phyloP scores from a whole-genome alignment of 2,113 vertebrate species.

The Cnemophilus loriae region DNA sequence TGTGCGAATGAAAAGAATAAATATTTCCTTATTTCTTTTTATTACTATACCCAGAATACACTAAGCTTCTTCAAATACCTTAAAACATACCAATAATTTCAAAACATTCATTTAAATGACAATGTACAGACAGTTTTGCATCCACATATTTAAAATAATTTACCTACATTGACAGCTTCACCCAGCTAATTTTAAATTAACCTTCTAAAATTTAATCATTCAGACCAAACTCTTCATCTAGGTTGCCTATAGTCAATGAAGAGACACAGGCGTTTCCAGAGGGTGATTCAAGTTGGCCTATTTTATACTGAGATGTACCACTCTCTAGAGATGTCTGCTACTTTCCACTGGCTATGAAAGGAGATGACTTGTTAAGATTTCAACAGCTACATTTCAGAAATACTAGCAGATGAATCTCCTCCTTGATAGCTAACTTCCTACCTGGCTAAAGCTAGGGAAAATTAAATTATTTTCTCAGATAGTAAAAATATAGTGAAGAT shows the following conservation, averaged over 20 bases:
- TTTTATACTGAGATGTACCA: background rate
- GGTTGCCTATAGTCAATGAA: background rate
- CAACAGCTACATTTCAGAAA: background rate
- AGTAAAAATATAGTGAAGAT: background rate
- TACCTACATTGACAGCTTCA: background rate
- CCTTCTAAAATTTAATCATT: background rate
- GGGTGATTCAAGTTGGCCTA: background rate
- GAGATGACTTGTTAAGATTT: background rate
- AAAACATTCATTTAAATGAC: background rate
- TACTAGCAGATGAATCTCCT: background rate
- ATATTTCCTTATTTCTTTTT: background rate
- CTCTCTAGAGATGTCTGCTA: background rate
- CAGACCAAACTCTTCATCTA: background rate
- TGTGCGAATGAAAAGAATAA: background rate
- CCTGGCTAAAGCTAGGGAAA: background rate
- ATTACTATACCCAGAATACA: background rate
- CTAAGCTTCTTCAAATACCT: background rate
- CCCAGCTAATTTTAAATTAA: background rate
- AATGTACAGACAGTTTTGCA: background rate
- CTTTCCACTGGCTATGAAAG: constrained; percentile 22
- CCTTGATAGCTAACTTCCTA: background rate
- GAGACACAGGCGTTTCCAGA: background rate
- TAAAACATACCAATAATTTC: background rate
- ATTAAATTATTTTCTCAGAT: background rate
- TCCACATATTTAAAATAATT: background rate